phyloP scores from a whole-genome alignment of 2,113 vertebrate species.

The Eretmodus cyanostictus region DNA sequence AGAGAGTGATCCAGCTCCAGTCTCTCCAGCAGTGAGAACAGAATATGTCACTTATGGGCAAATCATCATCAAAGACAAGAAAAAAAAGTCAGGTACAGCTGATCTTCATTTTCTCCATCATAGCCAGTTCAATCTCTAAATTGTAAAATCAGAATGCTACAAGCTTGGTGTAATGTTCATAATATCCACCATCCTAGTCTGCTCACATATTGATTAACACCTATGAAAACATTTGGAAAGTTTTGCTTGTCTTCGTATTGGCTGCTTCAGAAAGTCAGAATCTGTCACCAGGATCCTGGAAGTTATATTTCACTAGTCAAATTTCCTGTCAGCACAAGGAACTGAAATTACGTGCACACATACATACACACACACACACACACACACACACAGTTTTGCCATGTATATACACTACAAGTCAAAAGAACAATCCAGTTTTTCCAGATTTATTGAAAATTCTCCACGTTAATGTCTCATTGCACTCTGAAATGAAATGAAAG shows the following conservation, averaged over 20 bases:
- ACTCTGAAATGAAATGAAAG: accelerated
- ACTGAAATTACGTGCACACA: accelerated
- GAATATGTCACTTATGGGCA: background rate
- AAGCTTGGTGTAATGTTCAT: background rate
- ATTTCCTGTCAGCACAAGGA: background rate
- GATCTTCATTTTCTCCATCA: accelerated
- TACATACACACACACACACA: accelerated
- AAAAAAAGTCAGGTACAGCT: accelerated
- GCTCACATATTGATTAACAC: background rate
- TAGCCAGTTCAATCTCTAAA: accelerated
- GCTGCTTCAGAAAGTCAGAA: background rate
- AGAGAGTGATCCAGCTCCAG: accelerated
- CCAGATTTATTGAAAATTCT: background rate
- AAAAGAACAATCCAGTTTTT: background rate
- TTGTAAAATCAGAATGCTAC: background rate
- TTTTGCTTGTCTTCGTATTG: accelerated
- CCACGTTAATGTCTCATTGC: background rate
- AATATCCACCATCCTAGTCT: background rate
- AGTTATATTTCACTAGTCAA: accelerated
- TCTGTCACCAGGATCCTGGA: background rate
- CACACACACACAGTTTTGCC: accelerated
- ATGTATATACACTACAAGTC: background rate
- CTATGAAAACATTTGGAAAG: background rate
- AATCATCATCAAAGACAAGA: background rate
- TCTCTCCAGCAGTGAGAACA: accelerated